Conservation (phyloP, 2,113 vertebrate species). For the Nanorana parkeri region DNA sequence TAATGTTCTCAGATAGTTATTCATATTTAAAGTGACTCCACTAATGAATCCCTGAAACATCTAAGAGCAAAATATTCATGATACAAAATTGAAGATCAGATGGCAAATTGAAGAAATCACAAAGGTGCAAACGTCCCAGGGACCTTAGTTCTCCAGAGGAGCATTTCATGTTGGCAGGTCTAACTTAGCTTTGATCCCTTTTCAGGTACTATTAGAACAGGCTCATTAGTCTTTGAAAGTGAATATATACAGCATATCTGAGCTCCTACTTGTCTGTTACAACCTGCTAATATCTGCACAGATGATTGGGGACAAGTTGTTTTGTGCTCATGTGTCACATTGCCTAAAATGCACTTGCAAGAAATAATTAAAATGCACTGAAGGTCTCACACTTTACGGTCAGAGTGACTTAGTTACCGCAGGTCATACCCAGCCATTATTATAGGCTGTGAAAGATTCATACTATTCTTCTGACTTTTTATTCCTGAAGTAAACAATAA, state of each 20-base stretch:
- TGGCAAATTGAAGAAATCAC: conserved; percentile 21
- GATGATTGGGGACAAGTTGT: background rate
- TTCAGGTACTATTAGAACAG: background rate
- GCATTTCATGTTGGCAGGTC: background rate
- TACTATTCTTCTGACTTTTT: conserved; percentile 28
- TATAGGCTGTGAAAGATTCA: conserved; percentile 16
- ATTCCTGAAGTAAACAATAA: conserved; percentile 30
- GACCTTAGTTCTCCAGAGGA: background rate
- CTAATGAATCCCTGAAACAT: conserved; percentile 29
- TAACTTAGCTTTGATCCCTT: conserved; percentile 15
- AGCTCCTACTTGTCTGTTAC: background rate
- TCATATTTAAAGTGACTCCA: conserved; percentile 22
- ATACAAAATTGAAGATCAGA: conserved; percentile 24
- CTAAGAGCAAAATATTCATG: conserved; percentile 31
- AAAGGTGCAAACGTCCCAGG: conserved; percentile 23
- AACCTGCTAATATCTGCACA: background rate
- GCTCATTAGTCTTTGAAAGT: background rate
- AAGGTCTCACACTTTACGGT: conserved; percentile 8
- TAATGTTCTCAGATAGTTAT: conserved; percentile 10
- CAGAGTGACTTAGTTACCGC: conserved; percentile 17
- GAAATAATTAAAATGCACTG: conserved; percentile 36
- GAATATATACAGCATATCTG: background rate
- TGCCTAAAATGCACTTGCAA: conserved; percentile 12
- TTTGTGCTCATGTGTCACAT: background rate
- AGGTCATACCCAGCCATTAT: background rate